phyloP scores from a whole-genome alignment of 2,113 vertebrate species.

The Petrocephalus zakoni region DNA sequence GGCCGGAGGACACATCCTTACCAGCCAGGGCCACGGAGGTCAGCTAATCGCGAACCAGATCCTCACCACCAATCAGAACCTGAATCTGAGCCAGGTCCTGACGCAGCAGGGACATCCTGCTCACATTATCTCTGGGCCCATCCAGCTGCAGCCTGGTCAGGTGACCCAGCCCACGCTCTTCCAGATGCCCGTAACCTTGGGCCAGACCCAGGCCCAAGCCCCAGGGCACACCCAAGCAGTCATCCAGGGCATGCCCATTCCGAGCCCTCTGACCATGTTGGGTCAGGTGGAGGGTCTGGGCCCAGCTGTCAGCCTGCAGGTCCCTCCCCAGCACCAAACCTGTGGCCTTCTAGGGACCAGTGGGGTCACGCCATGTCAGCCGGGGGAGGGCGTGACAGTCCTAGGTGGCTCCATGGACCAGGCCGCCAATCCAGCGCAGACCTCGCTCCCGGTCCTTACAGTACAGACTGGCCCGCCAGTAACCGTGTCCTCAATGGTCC shows the following conservation, averaged over 20 bases:
- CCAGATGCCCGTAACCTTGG: conserved; percentile 85
- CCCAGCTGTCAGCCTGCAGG: conserved; percentile 71
- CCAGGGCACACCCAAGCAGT: conserved; percentile 69
- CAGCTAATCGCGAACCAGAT: conserved; percentile 86
- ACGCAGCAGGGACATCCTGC: conserved; percentile 77
- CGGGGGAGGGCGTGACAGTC: conserved; percentile 55
- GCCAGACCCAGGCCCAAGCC: conserved; percentile 64
- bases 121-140: conserved; percentile 83
- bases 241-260: conserved; percentile 82
- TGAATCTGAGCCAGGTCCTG: conserved; percentile 81
- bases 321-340: conserved; percentile 57
- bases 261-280: conserved; percentile 81
- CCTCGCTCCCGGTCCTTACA: conserved; percentile 61
- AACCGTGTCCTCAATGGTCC: conserved; percentile 42
- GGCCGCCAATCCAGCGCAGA: conserved; percentile 52
- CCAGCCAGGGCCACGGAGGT: conserved; percentile 73
- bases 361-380: conserved; percentile 54
- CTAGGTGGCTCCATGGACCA: conserved; percentile 57
- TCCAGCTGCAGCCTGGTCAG: conserved; percentile 81
- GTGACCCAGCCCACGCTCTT: conserved; percentile 79
- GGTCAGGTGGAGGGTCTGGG: conserved; percentile 72
- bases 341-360: conserved; percentile 53
- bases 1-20: conserved; percentile 74
- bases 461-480: conserved; percentile 57
- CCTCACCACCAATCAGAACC: conserved; percentile 85